These are phyloP conservation scores for Lamprotornis superbus DNA, from an alignment of 2,113 vertebrate species.

Conservation along the genomic window DNA sequence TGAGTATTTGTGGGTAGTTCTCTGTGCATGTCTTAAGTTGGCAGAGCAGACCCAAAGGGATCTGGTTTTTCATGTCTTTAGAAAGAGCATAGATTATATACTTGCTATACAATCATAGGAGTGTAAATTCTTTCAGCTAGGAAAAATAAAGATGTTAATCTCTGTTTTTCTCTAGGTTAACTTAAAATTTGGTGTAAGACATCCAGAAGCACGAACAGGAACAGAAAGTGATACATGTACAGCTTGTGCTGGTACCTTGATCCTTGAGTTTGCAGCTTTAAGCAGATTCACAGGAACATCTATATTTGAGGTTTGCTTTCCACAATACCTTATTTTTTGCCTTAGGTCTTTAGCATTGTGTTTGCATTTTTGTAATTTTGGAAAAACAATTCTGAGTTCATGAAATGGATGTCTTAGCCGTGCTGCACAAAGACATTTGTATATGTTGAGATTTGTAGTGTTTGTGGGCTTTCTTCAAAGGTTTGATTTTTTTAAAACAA, in stretches of 20 bases:
- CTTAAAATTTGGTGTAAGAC: conserved; percentile 89
- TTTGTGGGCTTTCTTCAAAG: background rate
- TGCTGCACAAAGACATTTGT: background rate
- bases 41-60: background rate
- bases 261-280: conserved; percentile 96
- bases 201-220: conserved; percentile 92
- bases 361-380: background rate
- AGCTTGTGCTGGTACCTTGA: conserved; percentile 96
- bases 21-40: background rate
- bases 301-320: conserved; percentile 90
- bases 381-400: background rate
- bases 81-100: background rate
- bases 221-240: conserved; percentile 98
- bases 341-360: background rate
- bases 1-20: background rate
- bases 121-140: background rate
- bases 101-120: background rate
- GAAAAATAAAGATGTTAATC: background rate
- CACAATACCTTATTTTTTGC: background rate
- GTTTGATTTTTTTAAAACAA: background rate
- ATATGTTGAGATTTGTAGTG: background rate
- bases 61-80: background rate
- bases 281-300: conserved; percentile 96
- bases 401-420: background rate
- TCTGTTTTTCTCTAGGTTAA: conserved; percentile 81